Percentiles rank a stretch among this genome's conserved stretches.
Evolutionary conservation across 2,888 invertebrate species (phyloP).

Genomic region (Drosophila colorata): DNA sequence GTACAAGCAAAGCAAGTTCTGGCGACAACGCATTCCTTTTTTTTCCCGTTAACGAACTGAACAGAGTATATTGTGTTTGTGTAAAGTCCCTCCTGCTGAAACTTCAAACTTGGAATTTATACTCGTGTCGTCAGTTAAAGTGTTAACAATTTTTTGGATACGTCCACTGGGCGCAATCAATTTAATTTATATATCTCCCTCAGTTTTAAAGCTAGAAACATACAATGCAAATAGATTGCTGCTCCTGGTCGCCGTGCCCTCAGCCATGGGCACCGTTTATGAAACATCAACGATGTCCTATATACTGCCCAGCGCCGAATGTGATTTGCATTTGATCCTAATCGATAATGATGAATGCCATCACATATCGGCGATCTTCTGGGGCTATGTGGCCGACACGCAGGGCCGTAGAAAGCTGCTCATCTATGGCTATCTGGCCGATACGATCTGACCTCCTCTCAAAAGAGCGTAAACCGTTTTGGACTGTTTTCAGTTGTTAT

Average conservation of each 20-base stretch:
- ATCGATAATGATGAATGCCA: constrained; percentile 89
- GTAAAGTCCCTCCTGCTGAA: too few species aligned
- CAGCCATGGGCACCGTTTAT: constrained; percentile 89
- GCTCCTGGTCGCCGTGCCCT: constrained; percentile 87
- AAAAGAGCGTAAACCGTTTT: too few species aligned
- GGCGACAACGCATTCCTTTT: background rate
- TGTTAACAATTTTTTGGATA: too few species aligned
- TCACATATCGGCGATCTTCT: constrained; percentile 90
- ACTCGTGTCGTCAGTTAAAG: too few species aligned
- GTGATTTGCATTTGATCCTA: constrained; percentile 89
- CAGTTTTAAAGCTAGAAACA: too few species aligned
- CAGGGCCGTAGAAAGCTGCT: constrained; percentile 89
- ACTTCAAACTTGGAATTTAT: too few species aligned
- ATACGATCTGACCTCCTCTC: constrained; percentile 88
- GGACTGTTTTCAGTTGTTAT: too few species aligned
- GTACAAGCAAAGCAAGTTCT: background rate
- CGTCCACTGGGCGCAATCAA: too few species aligned
- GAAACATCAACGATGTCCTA: constrained; percentile 90
- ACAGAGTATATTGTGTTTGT: too few species aligned
- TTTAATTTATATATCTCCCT: too few species aligned
- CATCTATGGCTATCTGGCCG: constrained; percentile 88
- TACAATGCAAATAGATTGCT: constrained; percentile 89
- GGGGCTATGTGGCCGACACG: constrained; percentile 92
- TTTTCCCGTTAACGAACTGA: too few species aligned
- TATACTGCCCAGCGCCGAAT: constrained; percentile 90